Evolutionary conservation across 2,888 invertebrate genomes (phyloP).

Genomic region (Diaphora mendica): DNA sequence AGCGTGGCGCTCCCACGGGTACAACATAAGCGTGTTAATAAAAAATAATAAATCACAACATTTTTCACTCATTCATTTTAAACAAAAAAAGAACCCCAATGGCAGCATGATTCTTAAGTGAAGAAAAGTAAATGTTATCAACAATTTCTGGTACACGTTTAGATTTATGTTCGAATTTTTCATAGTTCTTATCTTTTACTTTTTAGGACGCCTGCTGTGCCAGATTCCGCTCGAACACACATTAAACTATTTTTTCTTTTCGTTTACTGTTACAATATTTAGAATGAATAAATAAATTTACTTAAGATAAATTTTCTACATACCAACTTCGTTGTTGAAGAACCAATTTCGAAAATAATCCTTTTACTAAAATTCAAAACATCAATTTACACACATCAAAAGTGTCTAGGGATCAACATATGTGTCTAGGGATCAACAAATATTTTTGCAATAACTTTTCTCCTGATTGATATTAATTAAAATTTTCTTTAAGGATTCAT

Average conservation of each 20-base stretch:
- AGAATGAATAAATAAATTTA: conserved; percentile 1
- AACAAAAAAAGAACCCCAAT: conserved; percentile 37
- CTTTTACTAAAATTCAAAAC: background rate
- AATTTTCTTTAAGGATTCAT: no score
- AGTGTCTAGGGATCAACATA: no score
- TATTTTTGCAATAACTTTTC: no score
- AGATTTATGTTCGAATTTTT: conserved; percentile 28
- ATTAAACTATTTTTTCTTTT: conserved; percentile 7
- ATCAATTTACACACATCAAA: no score
- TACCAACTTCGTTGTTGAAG: background rate
- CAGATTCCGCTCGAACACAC: conserved; percentile 7
- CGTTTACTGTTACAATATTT: conserved; percentile 3
- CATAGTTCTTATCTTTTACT: conserved; percentile 21
- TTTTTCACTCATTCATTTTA: conserved; percentile 16
- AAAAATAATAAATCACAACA: background rate
- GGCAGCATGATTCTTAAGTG: conserved; percentile 31
- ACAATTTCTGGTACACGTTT: conserved; percentile 33
- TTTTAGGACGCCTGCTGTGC: conserved; percentile 19
- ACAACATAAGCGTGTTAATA: no score
- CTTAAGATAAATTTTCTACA: background rate
- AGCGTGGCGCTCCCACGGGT: no score
- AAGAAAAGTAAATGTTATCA: conserved; percentile 30
- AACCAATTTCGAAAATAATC: background rate
- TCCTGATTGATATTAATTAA: no score
- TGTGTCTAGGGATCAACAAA: no score